These are phyloP conservation scores for Orchestia grillus DNA, from an alignment of 1,140 invertebrate species.

Conservation along the genomic window DNA sequence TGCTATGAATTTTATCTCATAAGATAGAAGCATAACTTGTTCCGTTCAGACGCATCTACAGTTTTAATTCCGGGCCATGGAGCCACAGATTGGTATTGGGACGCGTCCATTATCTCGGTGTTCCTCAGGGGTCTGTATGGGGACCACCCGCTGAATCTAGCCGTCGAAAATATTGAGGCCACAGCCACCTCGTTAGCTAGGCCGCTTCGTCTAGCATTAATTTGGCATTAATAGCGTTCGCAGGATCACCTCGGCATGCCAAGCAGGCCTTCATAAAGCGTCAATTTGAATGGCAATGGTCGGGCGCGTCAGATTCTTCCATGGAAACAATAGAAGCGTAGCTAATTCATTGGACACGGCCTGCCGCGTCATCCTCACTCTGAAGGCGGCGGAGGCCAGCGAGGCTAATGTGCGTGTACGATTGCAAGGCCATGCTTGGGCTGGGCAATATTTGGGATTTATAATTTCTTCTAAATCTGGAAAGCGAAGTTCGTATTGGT, in stretches of 20 bases:
- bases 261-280: constrained; percentile 35
- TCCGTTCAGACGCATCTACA: neutral
- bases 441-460: neutral
- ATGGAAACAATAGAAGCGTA: constrained; percentile 32
- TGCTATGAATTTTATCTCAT: neutral
- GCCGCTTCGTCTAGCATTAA: constrained; percentile 10
- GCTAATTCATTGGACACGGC: constrained; percentile 17
- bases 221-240: constrained; percentile 43
- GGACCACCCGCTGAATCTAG: constrained; percentile 13
- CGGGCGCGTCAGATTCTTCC: constrained; percentile 34
- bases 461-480: neutral
- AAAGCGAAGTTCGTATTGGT: neutral
- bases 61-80: neutral
- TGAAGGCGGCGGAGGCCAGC: neutral
- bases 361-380: neutral
- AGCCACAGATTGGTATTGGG: neutral
- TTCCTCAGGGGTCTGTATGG: neutral
- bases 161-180: constrained; percentile 35
- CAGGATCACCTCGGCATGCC: constrained; percentile 40
- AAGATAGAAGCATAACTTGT: neutral
- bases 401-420: neutral
- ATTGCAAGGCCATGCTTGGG: neutral
- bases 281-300: constrained; percentile 51
- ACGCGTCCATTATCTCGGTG: neutral
- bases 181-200: constrained; percentile 10